Percentiles rank a stretch among this genome's conserved stretches.
These are phyloP conservation scores for Melolontha melolontha DNA, from an alignment of 2,888 invertebrate species.

Conservation along the genomic window DNA sequence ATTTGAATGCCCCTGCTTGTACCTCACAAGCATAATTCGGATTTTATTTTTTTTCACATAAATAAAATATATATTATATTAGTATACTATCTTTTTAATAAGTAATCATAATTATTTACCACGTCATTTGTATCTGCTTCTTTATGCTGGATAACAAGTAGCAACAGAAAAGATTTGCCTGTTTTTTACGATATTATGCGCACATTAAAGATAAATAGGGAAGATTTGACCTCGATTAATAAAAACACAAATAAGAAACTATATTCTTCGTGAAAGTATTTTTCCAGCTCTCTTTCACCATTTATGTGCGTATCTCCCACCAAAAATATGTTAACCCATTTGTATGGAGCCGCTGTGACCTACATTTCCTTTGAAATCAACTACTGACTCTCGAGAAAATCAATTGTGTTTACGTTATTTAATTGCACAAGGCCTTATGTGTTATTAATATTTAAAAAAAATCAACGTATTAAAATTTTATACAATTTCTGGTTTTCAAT, in stretches of 20 bases:
- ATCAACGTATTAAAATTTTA: too few relatives aligned
- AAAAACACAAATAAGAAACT: neutral
- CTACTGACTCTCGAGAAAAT: constrained; percentile 33
- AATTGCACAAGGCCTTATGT: constrained; percentile 2
- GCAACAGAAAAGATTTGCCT: too few relatives aligned
- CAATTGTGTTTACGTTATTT: constrained; percentile 41
- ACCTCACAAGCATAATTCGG: too few relatives aligned
- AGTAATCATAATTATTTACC: constrained; percentile 1
- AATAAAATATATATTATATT: too few relatives aligned
- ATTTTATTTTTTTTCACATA: too few relatives aligned
- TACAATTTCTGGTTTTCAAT: neutral
- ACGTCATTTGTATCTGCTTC: constrained; percentile 1
- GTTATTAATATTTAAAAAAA: too few relatives aligned
- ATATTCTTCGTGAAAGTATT: neutral
- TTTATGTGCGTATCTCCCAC: constrained; percentile 11
- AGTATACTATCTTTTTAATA: constrained; percentile 12
- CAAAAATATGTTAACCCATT: constrained; percentile 31
- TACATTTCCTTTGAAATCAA: constrained; percentile 38
- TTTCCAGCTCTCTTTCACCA: neutral
- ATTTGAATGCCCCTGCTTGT: too few relatives aligned
- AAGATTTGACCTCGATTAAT: neutral
- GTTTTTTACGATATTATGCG: too few relatives aligned
- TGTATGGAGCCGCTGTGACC: constrained; percentile 40
- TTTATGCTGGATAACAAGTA: neutral
- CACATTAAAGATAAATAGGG: neutral